Evolutionary conservation across 2,888 invertebrate species (phyloP).

Genomic region (Teinopalpus imperialis): DNA sequence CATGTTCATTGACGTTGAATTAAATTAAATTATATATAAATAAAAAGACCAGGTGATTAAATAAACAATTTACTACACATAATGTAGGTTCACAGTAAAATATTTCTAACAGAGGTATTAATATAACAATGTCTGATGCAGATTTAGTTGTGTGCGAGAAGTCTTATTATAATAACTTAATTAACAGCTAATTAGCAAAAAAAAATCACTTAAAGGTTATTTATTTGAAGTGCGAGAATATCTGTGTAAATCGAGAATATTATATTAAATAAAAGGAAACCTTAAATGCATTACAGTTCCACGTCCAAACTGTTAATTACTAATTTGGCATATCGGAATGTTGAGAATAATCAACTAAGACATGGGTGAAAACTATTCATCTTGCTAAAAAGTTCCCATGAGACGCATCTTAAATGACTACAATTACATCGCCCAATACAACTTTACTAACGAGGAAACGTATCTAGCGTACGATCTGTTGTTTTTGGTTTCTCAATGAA

Average conservation of each 20-base stretch:
- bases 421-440: neutral
- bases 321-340: constrained; percentile 77
- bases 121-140: constrained; percentile 68
- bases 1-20: no score
- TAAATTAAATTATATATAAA: no score
- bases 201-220: constrained; percentile 26
- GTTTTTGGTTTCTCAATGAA: no score
- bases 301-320: constrained; percentile 44
- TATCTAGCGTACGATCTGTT: no score
- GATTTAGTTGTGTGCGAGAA: constrained; percentile 54
- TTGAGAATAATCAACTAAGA: constrained; percentile 52
- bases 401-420: neutral
- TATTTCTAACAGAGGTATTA: constrained; percentile 74
- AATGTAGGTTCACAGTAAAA: constrained; percentile 81
- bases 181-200: constrained; percentile 29
- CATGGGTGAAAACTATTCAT: neutral
- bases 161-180: constrained; percentile 42
- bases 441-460: neutral
- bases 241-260: constrained; percentile 28
- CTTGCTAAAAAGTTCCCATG: neutral
- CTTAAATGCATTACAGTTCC: constrained; percentile 38
- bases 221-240: constrained; percentile 28
- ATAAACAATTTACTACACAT: constrained; percentile 82
- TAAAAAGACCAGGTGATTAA: constrained; percentile 68
- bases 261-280: constrained; percentile 27